Evolutionary conservation across 2,797 vertebrate species (phyloP).

Genomic region (Enteromius treurensis): DNA sequence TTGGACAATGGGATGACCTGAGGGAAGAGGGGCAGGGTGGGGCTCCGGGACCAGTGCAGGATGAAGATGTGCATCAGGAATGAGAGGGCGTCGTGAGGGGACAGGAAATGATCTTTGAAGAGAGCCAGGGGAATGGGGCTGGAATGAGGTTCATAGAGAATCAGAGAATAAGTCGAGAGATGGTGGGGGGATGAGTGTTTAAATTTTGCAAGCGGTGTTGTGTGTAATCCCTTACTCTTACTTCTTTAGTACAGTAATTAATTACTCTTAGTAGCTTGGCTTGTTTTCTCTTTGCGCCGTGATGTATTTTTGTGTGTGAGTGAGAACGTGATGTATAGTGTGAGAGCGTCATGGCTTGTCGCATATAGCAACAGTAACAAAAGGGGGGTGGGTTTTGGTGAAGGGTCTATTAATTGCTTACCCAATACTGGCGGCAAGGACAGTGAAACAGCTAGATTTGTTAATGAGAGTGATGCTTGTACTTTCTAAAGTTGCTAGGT

Average conservation of each 20-base stretch:
- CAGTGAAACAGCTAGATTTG: neutral
- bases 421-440: neutral
- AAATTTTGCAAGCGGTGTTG: neutral
- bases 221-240: no score
- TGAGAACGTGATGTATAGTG: neutral
- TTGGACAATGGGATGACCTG: slow-evolving; percentile 60
- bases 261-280: no score
- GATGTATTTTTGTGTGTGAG: neutral
- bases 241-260: no score
- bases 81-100: slow-evolving; percentile 10
- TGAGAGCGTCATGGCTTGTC: neutral
- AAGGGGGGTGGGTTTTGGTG: no score
- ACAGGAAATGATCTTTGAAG: slow-evolving; percentile 32
- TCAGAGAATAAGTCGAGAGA: slow-evolving; percentile 24
- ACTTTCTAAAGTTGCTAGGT: neutral
- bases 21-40: slow-evolving; percentile 57
- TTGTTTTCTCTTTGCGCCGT: neutral
- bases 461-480: neutral
- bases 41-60: slow-evolving; percentile 38
- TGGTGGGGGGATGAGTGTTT: neutral
- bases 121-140: neutral
- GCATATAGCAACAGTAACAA: neutral
- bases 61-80: slow-evolving; percentile 39
- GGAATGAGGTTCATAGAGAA: slow-evolving; percentile 12
- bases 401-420: neutral